Base-by-base conservation (phyloP, 2,888 invertebrate genomes). In the Poecilus cupreus region DNA sequence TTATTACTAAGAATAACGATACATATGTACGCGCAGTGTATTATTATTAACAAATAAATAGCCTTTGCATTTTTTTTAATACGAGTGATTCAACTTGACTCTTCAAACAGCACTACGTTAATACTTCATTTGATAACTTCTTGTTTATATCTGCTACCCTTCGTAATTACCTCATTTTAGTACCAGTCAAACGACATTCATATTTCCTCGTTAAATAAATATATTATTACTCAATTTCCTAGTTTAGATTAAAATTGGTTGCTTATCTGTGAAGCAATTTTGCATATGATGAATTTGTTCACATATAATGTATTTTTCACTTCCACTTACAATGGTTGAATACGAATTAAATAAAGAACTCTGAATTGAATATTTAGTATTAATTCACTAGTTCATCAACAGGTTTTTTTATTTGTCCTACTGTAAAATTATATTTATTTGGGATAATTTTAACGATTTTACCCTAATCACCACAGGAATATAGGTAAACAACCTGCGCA, bases 401-500 rank as follows among this genome's bases (percentile, higher is more conserved):
- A n/a, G n/a, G n/a, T n/a, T n/a, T 20, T 11, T 4, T 3, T 18
- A 51, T 54, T 22, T 20, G 22, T 13, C 22, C 26, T 60, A 26
- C 11, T n/a, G 26, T 13, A 13, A 10, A 11, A 20, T n/a, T 26
- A 60, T 6, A 13, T 13, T 10, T 13, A 54, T 22, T 60, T 26
- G 1, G 26, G 24, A 60, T 13, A 60, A 60, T 54, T 54, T 64
- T 32, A 64, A 64, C 13, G 64, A 64, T 68, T 70, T 70, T 70
- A 10, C 46, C 46, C 46, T 72, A 72, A 46, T 72, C 72, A 20
- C 26, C 13, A n/a, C n/a, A 24, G 22, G 46, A 43, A 46, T 46
- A 13, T 43, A 72, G 72, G 49, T 72, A 49, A 72, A 72, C 72
- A 76, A 76, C 76, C 49, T 22, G 16, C 24, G 32, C 32, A 11